Percentiles rank a stretch among this genome's conserved stretches.
phyloP scores from a whole-genome alignment of 1,140 invertebrate species.

The Leptestheria dahalacensis region DNA sequence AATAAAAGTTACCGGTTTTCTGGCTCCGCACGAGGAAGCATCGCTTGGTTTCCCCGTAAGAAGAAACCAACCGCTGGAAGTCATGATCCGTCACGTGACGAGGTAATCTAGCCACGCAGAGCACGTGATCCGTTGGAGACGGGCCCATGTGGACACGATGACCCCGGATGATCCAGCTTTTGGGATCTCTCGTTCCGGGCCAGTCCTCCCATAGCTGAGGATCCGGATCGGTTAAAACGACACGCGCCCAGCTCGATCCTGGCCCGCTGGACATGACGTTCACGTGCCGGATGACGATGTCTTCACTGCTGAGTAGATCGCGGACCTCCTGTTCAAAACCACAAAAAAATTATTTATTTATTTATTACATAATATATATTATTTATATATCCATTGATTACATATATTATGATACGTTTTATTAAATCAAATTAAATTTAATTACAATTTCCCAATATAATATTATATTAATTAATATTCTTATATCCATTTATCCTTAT shows the following conservation, averaged over 20 bases:
- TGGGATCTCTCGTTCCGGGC: neutral
- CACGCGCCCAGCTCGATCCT: conserved; percentile 28
- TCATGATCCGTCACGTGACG: conserved; percentile 32
- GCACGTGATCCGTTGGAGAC: conserved; percentile 34
- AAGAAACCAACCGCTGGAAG: conserved; percentile 31
- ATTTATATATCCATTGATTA: neutral
- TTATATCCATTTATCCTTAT: neutral
- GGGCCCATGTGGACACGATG: conserved; percentile 31
- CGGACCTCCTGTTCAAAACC: neutral
- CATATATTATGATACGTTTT: neutral
- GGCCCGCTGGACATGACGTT: conserved; percentile 5
- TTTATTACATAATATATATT: neutral
- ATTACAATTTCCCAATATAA: neutral
- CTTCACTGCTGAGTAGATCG: neutral
- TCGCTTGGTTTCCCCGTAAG: conserved; percentile 33
- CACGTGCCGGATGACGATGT: neutral
- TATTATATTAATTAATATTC: neutral
- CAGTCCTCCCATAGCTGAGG: conserved; percentile 15
- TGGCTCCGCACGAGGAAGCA: conserved; percentile 40
- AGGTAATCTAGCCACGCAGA: conserved; percentile 39
- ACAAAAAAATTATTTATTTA: neutral
- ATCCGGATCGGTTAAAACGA: conserved; percentile 27
- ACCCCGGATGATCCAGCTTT: conserved; percentile 23
- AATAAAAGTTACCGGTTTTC: conserved; percentile 30
- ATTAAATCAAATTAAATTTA: neutral